Base-by-base conservation (phyloP, 1,140 invertebrate species). In the Sminthurides bifidus region DNA sequence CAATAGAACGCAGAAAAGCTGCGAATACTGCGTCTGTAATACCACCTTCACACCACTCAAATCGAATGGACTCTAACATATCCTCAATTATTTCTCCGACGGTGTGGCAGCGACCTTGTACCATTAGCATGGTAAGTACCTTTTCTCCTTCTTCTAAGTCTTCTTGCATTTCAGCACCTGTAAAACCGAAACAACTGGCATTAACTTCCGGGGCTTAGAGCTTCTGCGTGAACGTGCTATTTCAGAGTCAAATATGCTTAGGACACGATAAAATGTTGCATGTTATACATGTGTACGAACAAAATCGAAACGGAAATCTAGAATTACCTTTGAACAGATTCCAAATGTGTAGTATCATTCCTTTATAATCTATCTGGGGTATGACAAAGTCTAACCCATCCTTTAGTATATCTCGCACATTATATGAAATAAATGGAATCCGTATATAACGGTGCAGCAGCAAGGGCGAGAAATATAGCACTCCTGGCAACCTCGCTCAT, bases 1-100 rank as follows among this genome's bases (percentile, higher is more conserved):
- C 53, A 8, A 55, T 46, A 6, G 40, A 17, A n/a, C 10, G 26
- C 3, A 55, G 23, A 31, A 55, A 55, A 17, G 27, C 30, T 0
- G 41, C 30, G 0, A 55, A 23, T 14, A 55, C 30, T 12, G 31
- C 41, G 27, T 48, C 53, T n/a, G 43, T 55, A 0, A 55, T 48
- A n/a, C 29, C 27, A 17, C 33, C n/a, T 21, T 55, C 12, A 8
- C 15, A 14, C 53, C 53, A 55, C 29, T 35, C 53, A 12, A 1
- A 0, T 14, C 33, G 1, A 21, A 44, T 37, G 12, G 23, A 21
- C 15, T 19, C n/a, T 1, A 55, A 19, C 6, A 14, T 2, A 1
- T 46, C 19, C 21, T 24, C 29, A 23, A 55, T 48, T 4, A 55
- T 29, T 1, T 2, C 17, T 3, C 41, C 29, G 30, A 37, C 38